Percentiles rank a stretch among this genome's conserved stretches.
These are phyloP conservation scores for Salpingus planirostris DNA, from an alignment of 2,888 invertebrate genomes.

Conservation along the genomic window DNA sequence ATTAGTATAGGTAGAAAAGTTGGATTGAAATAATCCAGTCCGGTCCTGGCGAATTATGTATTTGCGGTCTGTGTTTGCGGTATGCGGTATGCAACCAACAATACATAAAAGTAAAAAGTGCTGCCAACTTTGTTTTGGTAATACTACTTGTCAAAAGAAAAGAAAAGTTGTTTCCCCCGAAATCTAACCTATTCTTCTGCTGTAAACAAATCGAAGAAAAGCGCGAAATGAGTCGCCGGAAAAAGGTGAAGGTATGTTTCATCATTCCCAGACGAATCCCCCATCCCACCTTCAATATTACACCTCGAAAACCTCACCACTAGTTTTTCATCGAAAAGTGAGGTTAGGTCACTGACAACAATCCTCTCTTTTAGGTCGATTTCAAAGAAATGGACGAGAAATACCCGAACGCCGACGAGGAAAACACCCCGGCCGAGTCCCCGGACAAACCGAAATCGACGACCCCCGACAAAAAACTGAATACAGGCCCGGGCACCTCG, in stretches of 20 bases:
- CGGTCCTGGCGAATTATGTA: no score
- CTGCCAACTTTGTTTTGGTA: no score
- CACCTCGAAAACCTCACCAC: neutral
- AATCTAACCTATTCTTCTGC: no score
- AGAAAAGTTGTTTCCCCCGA: no score
- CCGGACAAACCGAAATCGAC: slow-evolving; percentile 52
- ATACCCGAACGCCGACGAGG: slow-evolving; percentile 51
- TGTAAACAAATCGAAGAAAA: no score
- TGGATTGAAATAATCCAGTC: no score
- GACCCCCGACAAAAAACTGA: slow-evolving; percentile 48
- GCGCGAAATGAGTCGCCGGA: slow-evolving; percentile 37
- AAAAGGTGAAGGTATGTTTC: slow-evolving; percentile 35
- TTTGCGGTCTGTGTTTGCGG: no score
- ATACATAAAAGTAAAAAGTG: no score
- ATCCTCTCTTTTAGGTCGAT: slow-evolving; percentile 49
- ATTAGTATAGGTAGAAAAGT: no score
- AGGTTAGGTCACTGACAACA: slow-evolving; percentile 17
- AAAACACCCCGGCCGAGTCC: slow-evolving; percentile 53
- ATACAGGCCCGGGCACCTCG: slow-evolving; percentile 41
- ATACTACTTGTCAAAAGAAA: no score
- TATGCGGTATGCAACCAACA: no score
- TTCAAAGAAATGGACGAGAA: slow-evolving; percentile 61
- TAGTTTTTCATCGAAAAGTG: slow-evolving; percentile 7
- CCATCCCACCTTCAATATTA: neutral
- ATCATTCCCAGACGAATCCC: no score